Base-by-base conservation (phyloP, 2,113 vertebrate genomes). In the Noctilio leporinus region DNA sequence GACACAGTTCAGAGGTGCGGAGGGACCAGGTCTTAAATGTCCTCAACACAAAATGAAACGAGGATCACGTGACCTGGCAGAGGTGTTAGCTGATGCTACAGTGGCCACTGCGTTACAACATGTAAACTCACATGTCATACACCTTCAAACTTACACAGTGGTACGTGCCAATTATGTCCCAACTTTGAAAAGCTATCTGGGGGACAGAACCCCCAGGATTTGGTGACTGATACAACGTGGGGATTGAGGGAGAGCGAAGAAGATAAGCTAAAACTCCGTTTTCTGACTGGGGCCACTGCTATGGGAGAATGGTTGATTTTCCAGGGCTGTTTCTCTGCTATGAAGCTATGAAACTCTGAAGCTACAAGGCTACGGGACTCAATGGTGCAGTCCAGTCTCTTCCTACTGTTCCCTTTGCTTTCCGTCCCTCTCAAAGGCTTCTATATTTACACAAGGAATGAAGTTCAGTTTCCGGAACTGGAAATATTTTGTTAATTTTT, bases 401-500 rank as follows among this genome's bases (percentile, higher is more conserved):
- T 30, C 19, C 85, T 43, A 9, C 33, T 19, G 7, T 45, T 86
- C 83, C 95, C 82, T 95, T 82, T 89, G 59, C 93, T 93, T 96
- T 94, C 69, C 94, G 97, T 92, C 95, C 93, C 82, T 96, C 97
- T 97, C 97, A 97, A 98, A 97, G 98, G 97, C 78, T 97, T 98
- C 95, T 98, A 95, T 98, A 98, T 98, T 98, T 98, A 98, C 95
- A 87, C 69, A 85, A 87, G 96, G 97, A 96, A 95, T 96, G 43
- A 98, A 98, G 98, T 95, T 98, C 96, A 97, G 97, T 98, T 98
- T 97, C 98, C 70, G 67, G 97, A 97, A 98, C 97, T 98, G 95
- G 96, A 98, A 98, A 98, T 98, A 98, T 97, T 98, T 98, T 98
- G 97, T 97, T 98, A 89, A 90, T 97, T 98, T 77, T 88, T 91